phyloP scores from a whole-genome alignment of 64 coral and sea anemone genomes.

The Catalaphyllia jardinei region DNA sequence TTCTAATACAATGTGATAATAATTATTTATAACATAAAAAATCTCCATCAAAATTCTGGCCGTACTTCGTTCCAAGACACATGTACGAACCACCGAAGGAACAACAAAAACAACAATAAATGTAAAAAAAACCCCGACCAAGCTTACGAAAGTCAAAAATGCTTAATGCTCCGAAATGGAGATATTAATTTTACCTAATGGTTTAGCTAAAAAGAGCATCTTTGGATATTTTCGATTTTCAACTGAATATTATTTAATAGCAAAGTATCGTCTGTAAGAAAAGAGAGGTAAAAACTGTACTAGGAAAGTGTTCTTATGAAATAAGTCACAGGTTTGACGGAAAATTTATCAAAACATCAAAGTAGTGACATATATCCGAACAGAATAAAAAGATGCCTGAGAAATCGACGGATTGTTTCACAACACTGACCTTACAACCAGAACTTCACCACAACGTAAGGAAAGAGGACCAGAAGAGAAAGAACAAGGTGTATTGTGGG shows the following conservation, averaged over 20 bases:
- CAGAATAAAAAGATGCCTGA: slow-evolving; percentile 54
- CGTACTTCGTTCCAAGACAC: too few species aligned
- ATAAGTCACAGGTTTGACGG: not conserved
- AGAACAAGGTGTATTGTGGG: slow-evolving; percentile 67
- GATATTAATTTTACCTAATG: too few species aligned
- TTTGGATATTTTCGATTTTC: not conserved
- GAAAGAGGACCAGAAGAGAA: slow-evolving; percentile 69
- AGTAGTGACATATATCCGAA: not conserved
- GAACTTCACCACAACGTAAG: slow-evolving; percentile 81
- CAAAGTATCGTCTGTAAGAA: not conserved
- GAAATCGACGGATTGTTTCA: slow-evolving; percentile 67
- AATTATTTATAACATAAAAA: too few species aligned
- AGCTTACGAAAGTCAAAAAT: too few species aligned
- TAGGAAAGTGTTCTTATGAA: not conserved
- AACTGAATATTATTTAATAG: not conserved
- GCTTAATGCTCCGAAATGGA: too few species aligned
- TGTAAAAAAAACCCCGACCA: too few species aligned
- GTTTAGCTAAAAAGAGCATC: not conserved
- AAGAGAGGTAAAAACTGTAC: not conserved
- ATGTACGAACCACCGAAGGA: too few species aligned
- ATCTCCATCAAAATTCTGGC: too few species aligned
- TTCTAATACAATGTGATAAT: too few species aligned
- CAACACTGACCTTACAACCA: slow-evolving; percentile 64
- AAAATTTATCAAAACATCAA: slow-evolving; percentile 11
- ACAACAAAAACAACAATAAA: too few species aligned